These are phyloP conservation scores for Leptinotarsa rubiginosa DNA, from an alignment of 2,888 invertebrate genomes.

Conservation along the genomic window DNA sequence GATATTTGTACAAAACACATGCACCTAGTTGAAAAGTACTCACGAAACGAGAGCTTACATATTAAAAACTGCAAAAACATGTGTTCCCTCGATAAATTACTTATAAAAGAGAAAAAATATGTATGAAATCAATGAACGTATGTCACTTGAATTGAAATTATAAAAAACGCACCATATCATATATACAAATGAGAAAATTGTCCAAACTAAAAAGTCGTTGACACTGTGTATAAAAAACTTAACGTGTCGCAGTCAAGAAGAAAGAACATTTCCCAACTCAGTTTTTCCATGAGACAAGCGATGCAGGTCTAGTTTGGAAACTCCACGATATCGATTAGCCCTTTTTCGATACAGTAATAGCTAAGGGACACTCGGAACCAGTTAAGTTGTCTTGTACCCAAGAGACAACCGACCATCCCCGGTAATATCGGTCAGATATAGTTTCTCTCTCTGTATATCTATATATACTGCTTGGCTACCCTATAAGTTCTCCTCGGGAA, in stretches of 20 bases:
- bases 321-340: conserved; percentile 36
- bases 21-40: too few relatives aligned
- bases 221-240: not conserved
- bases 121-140: too few relatives aligned
- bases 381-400: conserved; percentile 53
- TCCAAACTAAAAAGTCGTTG: too few relatives aligned
- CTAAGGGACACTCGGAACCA: conserved; percentile 52
- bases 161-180: too few relatives aligned
- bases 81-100: too few relatives aligned
- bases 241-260: not conserved
- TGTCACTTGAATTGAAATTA: too few relatives aligned
- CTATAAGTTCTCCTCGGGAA: conserved; percentile 43
- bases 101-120: too few relatives aligned
- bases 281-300: not conserved
- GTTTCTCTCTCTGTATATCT: conserved; percentile 23
- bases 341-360: conserved; percentile 49
- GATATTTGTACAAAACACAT: too few relatives aligned
- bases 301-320: conserved; percentile 15
- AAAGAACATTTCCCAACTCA: not conserved
- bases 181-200: too few relatives aligned
- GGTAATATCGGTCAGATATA: conserved; percentile 52
- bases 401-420: conserved; percentile 51
- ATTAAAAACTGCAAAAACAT: too few relatives aligned
- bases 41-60: too few relatives aligned
- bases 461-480: conserved; percentile 27